Evolutionary conservation across 37 sponge, comb jelly and placozoan genomes (phyloP), one percentile per base, ranked within the genome.

Genomic region (Haliclona indistincta): DNA sequence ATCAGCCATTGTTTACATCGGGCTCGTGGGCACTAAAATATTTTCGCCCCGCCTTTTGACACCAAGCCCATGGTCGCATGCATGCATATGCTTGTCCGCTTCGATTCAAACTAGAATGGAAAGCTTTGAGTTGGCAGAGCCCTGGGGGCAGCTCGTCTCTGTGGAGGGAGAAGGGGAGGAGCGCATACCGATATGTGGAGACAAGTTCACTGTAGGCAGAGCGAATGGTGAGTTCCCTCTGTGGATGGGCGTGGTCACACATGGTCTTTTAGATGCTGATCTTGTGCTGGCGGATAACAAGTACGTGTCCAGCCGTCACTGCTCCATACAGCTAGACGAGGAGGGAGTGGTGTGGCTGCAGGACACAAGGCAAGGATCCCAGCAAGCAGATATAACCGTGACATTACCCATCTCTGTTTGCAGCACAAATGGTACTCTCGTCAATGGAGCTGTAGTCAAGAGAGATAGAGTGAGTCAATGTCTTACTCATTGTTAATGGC

Each of bases 351-450:
- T 71, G n/a, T 54, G 42, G 47, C 26, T 86, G 34, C 78, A 43
- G 28, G 92, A 91, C 60, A 75, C 76, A 5, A 77, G 78, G 78
- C 66, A 66, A 43, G 20, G 26, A 33, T 35, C 3, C 23, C 32
- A 17, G 38, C 15, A 34, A 5, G 32, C 13, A 43, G 13, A n/a
- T n/a, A n/a, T n/a, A n/a, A n/a, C n/a, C n/a, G n/a, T n/a, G n/a
- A n/a, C n/a, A n/a, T n/a, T n/a, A n/a, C n/a, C n/a, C n/a, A n/a
- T 71, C 56, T 71, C 73, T 73, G 42, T 34, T 6, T 73, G 13
- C 53, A 86, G 83, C 56, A 81, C 89, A 22, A 93, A 93, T 78
- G 94, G 94, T 17, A 88, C 86, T 38, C 89, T 93, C 28, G 81
- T 93, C 38, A 81, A 85, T 53, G 79, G 82, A 37, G 68, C 23